Conservation (phyloP, 2,888 invertebrate genomes). For the Capitulum mitella region DNA sequence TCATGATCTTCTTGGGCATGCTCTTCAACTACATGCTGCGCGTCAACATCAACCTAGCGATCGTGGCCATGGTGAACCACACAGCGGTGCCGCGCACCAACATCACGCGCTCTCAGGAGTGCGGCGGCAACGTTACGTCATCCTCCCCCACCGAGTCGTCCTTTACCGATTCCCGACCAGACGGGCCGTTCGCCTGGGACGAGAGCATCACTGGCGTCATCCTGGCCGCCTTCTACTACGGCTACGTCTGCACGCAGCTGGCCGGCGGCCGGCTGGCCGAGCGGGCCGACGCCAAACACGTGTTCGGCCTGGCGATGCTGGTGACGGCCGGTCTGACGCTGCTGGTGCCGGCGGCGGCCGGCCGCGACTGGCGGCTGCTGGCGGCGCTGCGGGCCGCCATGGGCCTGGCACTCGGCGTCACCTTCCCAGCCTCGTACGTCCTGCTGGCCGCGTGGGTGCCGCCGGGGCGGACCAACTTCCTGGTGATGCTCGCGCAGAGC, state of each 20-base stretch:
- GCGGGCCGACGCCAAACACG: conserved; percentile 45
- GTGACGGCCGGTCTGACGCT: conserved; percentile 42
- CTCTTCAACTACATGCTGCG: conserved; percentile 67
- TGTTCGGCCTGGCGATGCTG: conserved; percentile 40
- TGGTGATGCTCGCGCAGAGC: conserved; percentile 50
- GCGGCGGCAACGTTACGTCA: not conserved
- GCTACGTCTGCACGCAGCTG: conserved; percentile 44
- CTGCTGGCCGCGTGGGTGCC: conserved; percentile 93
- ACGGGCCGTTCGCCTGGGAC: conserved; percentile 41
- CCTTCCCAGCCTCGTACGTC: conserved; percentile 88
- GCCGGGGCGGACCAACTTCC: conserved; percentile 85
- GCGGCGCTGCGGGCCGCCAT: conserved; percentile 40
- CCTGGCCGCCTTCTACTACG: conserved; percentile 43
- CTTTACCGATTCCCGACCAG: no score
- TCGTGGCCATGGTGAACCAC: conserved; percentile 65
- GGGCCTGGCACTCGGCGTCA: conserved; percentile 58
- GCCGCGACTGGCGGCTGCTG: conserved; percentile 34
- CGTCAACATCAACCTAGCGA: conserved; percentile 77
- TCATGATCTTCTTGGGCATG: conserved; percentile 74
- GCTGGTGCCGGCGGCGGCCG: conserved; percentile 43
- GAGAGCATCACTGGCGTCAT: conserved; percentile 41
- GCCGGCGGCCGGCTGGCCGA: conserved; percentile 46
- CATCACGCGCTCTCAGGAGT: conserved; percentile 20
- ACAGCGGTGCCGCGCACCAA: conserved; percentile 30
- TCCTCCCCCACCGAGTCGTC: not conserved